Evolutionary conservation across 2,797 vertebrate genomes (phyloP).

Genomic region (Hyperoplus lanceolatus): DNA sequence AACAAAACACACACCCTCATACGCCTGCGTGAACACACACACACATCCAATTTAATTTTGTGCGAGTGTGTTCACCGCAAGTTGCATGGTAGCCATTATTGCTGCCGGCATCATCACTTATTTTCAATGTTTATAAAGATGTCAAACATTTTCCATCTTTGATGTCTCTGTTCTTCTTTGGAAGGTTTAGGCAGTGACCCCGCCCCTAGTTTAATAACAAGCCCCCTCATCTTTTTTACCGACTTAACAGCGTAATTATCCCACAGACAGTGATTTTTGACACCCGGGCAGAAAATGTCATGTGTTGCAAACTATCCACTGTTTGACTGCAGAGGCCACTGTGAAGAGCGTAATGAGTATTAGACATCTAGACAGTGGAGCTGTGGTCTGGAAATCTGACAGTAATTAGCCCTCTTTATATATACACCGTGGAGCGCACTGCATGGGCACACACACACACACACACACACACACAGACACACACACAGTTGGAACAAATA

Average conservation of each 20-base stretch:
- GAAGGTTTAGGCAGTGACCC: conserved; percentile 36
- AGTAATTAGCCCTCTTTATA: conserved; percentile 80
- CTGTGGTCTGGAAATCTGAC: conserved; percentile 81
- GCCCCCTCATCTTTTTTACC: conserved; percentile 30
- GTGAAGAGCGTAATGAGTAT: conserved; percentile 74
- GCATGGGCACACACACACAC: conserved; percentile 30
- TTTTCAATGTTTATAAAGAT: conserved; percentile 76
- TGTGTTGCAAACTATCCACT: conserved; percentile 62
- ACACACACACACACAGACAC: conserved; percentile 16
- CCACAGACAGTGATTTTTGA: conserved; percentile 57
- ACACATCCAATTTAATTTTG: conserved; percentile 57
- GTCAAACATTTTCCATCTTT: conserved; percentile 79
- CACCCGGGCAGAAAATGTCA: conserved; percentile 72
- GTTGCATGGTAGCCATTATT: conserved; percentile 75
- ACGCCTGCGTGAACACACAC: conserved; percentile 55
- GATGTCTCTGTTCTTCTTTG: conserved; percentile 65
- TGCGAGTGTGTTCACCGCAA: conserved; percentile 31
- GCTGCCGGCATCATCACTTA: conserved; percentile 71
- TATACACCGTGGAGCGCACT: conserved; percentile 64
- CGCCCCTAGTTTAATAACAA: conserved; percentile 46
- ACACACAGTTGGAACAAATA: conserved; percentile 63
- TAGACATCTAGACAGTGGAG: conserved; percentile 72
- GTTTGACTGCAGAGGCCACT: conserved; percentile 81
- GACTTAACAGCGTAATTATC: conserved; percentile 69
- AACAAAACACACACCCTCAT: conserved; percentile 50